Evolutionary conservation across 1,140 invertebrate genomes (phyloP).

Genomic region (Frieseomelitta varia): DNA sequence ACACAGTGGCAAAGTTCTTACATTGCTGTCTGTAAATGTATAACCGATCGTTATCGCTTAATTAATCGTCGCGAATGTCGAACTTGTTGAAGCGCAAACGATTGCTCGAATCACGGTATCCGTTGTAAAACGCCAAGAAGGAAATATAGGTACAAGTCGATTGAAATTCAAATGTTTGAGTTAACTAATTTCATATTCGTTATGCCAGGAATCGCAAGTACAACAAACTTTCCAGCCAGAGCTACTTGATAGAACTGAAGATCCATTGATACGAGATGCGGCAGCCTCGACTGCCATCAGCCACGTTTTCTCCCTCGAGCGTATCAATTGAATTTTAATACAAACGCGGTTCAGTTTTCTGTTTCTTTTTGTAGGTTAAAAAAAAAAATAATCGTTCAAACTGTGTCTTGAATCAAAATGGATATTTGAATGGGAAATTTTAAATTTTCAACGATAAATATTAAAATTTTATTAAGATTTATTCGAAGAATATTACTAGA

Average conservation of each 20-base stretch:
- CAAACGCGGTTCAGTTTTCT: background rate
- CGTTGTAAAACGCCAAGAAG: background rate
- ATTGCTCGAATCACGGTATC: background rate
- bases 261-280: background rate
- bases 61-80: conserved; percentile 15
- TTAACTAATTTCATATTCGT: conserved; percentile 53
- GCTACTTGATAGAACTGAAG: conserved; percentile 8
- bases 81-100: conserved; percentile 17
- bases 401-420: background rate
- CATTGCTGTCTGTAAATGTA: conserved; percentile 2
- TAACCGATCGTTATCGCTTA: conserved; percentile 11
- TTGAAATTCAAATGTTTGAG: conserved; percentile 53
- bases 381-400: background rate
- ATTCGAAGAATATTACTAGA: too few species aligned
- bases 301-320: background rate
- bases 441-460: too few species aligned
- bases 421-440: background rate
- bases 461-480: too few species aligned
- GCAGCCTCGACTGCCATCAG: too few species aligned
- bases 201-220: conserved; percentile 39
- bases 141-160: conserved; percentile 25
- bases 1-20: background rate
- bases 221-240: conserved; percentile 39
- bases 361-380: background rate
- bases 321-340: background rate